These are phyloP conservation scores for Vireo griseus DNA, from an alignment of 2,797 vertebrate genomes.

Conservation along the genomic window DNA sequence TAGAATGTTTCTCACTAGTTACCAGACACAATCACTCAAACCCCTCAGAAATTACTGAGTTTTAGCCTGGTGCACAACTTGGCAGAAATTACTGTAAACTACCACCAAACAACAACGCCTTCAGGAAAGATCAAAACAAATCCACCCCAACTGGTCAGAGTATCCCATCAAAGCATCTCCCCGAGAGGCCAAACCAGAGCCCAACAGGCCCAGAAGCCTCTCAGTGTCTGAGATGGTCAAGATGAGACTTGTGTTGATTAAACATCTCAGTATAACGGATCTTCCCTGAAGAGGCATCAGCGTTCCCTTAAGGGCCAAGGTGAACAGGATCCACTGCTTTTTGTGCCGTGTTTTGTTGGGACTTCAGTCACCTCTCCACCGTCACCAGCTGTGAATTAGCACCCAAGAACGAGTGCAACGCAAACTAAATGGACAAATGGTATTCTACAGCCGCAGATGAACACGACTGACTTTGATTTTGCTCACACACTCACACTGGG, in stretches of 20 bases:
- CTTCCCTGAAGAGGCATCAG: neutral
- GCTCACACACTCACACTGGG: neutral
- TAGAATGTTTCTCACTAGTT: neutral
- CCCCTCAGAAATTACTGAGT: neutral
- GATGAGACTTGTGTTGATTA: neutral
- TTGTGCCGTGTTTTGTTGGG: neutral
- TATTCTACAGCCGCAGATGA: rapidly evolving
- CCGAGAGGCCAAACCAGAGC: neutral
- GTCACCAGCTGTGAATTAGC: neutral
- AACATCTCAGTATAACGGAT: rapidly evolving
- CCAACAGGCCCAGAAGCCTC: neutral
- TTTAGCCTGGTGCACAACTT: neutral
- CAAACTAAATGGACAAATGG: neutral
- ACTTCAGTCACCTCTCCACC: neutral
- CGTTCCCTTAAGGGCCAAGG: neutral
- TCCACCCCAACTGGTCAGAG: rapidly evolving
- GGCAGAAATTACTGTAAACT: neutral
- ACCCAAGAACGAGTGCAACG: neutral
- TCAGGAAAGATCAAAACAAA: neutral
- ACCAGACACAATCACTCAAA: neutral
- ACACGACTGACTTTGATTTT: neutral
- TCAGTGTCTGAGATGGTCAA: rapidly evolving
- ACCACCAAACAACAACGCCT: neutral
- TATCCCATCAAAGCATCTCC: neutral
- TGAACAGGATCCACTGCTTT: rapidly evolving